These are phyloP conservation scores for Pelecanoides urinatrix DNA, from an alignment of 2,113 vertebrate species.

Conservation along the genomic window DNA sequence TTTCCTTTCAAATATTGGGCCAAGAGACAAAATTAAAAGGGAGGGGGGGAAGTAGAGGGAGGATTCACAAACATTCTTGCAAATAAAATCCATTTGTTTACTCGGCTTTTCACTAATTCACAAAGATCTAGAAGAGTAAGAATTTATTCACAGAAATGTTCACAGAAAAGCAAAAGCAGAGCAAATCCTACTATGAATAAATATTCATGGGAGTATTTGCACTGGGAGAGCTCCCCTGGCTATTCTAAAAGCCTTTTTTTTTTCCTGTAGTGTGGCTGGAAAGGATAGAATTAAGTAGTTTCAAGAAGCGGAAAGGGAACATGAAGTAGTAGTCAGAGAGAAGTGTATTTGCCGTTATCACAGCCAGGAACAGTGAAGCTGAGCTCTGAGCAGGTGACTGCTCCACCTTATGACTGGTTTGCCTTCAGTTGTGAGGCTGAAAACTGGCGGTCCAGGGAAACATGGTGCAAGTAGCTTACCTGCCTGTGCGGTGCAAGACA, in stretches of 20 bases:
- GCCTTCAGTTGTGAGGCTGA: not conserved
- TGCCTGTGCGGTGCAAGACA: not conserved
- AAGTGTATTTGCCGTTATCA: not conserved
- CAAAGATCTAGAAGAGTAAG: not conserved
- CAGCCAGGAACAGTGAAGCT: not conserved
- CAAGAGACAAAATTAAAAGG: not conserved
- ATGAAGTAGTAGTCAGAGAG: not conserved
- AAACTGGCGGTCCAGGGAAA: not conserved
- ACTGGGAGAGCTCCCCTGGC: slow-evolving; percentile 15
- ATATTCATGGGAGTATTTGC: slow-evolving; percentile 45
- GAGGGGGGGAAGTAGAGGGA: not conserved
- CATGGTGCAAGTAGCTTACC: not conserved
- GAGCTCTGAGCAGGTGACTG: not conserved
- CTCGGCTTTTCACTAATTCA: slow-evolving; percentile 4
- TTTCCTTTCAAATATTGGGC: not conserved
- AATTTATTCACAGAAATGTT: slow-evolving; percentile 44
- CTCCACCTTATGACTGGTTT: not conserved
- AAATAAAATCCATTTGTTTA: slow-evolving; percentile 42
- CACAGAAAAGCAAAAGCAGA: slow-evolving; percentile 15
- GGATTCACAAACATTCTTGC: not conserved
- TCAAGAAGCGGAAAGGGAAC: not conserved
- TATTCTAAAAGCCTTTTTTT: not conserved
- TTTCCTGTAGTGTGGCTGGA: not conserved
- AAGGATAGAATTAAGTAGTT: slow-evolving; percentile 29
- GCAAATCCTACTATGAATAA: slow-evolving; percentile 55